Conservation (phyloP, 2,113 vertebrate species). For the Lepidothrix coronata region DNA sequence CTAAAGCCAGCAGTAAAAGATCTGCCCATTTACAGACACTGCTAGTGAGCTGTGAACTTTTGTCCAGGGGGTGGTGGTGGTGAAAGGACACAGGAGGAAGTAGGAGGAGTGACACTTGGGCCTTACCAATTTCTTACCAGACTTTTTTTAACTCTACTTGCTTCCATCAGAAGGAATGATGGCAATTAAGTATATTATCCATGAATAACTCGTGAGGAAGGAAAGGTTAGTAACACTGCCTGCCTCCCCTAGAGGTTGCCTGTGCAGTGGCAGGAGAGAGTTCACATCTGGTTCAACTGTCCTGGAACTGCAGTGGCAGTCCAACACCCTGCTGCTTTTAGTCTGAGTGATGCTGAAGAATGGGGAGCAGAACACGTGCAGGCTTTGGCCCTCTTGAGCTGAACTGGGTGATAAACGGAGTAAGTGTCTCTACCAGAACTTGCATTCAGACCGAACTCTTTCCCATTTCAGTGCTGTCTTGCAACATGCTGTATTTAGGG, state of each 20-base stretch:
- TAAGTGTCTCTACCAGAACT: not conserved
- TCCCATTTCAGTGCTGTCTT: not conserved
- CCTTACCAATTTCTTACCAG: not conserved
- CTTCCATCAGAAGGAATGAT: not conserved
- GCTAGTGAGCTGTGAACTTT: constrained; percentile 46
- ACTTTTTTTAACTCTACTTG: not conserved
- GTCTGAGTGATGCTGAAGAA: not conserved
- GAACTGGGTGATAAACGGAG: not conserved
- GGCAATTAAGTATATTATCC: not conserved
- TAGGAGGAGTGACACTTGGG: not conserved
- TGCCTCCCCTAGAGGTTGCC: not conserved
- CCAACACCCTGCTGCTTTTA: not conserved
- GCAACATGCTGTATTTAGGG: not conserved
- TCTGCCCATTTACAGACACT: not conserved
- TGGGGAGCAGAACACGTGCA: not conserved
- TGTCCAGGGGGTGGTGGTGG: not conserved
- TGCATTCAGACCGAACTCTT: not conserved
- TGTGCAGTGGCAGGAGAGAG: not conserved
- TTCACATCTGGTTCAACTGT: not conserved
- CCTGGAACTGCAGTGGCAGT: not conserved
- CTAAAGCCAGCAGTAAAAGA: constrained; percentile 27
- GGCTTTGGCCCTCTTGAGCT: not conserved
- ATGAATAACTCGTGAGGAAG: not conserved
- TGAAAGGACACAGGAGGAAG: constrained; percentile 36
- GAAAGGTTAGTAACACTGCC: not conserved